phyloP scores from a whole-genome alignment of 92 coral and sea anemone genomes.

The Pocillopora meandrina region DNA sequence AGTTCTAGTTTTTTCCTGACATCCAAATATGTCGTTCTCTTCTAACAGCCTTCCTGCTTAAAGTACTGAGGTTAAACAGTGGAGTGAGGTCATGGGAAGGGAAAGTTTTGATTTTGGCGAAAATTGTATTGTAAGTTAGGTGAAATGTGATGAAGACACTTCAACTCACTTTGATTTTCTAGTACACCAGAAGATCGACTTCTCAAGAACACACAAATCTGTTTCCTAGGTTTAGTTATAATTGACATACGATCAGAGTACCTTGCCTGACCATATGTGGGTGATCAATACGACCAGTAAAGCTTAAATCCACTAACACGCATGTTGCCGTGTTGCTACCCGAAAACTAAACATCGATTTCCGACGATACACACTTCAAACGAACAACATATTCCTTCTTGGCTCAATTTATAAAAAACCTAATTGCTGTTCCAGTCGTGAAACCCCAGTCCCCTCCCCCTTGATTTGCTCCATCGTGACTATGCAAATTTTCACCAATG shows the following conservation, averaged over 20 bases:
- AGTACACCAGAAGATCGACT: neutral
- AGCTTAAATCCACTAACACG: neutral
- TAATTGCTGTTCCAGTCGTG: too few relatives aligned
- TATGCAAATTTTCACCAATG: conserved; percentile 16
- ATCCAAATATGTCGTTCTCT: neutral
- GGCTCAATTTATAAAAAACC: neutral
- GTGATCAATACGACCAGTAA: conserved; percentile 11
- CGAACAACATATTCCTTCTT: neutral
- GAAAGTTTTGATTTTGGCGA: neutral
- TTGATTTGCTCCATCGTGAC: neutral
- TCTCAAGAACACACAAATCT: conserved; percentile 18
- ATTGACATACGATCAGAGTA: conserved; percentile 1
- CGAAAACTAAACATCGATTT: neutral
- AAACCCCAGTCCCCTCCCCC: conserved; percentile 4
- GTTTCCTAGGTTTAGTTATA: neutral
- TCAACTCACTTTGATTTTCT: neutral
- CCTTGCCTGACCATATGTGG: conserved; percentile 24
- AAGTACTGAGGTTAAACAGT: neutral
- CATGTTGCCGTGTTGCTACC: neutral
- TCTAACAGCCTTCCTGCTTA: neutral
- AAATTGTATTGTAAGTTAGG: neutral
- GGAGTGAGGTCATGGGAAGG: conserved; percentile 24
- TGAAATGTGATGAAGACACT: neutral
- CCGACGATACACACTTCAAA: neutral
- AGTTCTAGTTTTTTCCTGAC: neutral